Evolutionary conservation across 2,113 vertebrate species (phyloP), one percentile per base, ranked within the genome.

Genomic region (Phainopepla nitens): DNA sequence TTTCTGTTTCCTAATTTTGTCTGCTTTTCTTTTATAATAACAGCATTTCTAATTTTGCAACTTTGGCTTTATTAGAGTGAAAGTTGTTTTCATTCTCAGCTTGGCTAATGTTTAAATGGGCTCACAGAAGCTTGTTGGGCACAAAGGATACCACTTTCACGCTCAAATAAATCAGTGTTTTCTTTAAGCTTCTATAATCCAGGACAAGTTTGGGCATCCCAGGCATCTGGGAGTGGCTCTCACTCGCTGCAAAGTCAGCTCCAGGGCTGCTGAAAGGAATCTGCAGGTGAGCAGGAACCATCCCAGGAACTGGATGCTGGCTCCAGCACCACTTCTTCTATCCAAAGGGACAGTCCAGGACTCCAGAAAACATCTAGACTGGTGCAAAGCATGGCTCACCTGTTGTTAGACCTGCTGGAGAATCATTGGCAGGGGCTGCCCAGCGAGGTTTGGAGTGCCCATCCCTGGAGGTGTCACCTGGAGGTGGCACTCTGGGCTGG

Each of bases 181-280:
- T 81, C 56, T 68, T 84, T 70, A 83, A 94, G 33, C 60, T 27
- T 50, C 27, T 61, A 1, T 62, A 90, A 92, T 73, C 76, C 69
- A 45, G 27, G 89, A 65, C 95, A 94, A 89, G 96, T 95, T 78
- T 39, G 91, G 95, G 80, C 96, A 94, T 54, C 76, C 50, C 68
- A 25, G 16, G 60, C 6, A 0, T 83, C 89, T 23, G 69, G 96
- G 94, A 95, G 94, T 0, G 80, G 82, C 60, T 83, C 90, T 61
- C 11, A 0, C 44, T 25, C 4, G 0, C 66, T 81, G 80, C 89
- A 90, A 39, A 69, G 70, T 51, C 90, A 62, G 45, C 82, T 87
- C 50, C 3, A 11, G 42, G 51, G 53, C 47, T 64, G 84, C 58
- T 56, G 56, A 13, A 42, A 28, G 20, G 31, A 51, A 56, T 71